These are phyloP conservation scores for Lanistes nyassanus DNA, from an alignment of 1,140 invertebrate species.

Conservation along the genomic window DNA sequence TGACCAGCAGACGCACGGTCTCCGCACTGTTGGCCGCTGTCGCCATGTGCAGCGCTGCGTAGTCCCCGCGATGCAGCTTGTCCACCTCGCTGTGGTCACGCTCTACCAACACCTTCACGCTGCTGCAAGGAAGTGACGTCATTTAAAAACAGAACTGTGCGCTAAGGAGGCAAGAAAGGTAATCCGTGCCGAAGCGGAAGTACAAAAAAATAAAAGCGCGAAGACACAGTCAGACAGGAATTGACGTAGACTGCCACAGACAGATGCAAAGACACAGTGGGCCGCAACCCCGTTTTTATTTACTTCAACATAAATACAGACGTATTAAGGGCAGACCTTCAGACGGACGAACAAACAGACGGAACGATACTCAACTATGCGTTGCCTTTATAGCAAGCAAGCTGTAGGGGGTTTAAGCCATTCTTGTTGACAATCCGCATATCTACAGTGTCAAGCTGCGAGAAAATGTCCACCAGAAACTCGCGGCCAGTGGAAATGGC, in stretches of 20 bases:
- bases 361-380: constrained; percentile 36
- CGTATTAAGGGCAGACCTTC: too few species aligned
- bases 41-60: constrained; percentile 33
- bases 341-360: too few species aligned
- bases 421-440: constrained; percentile 38
- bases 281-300: neutral
- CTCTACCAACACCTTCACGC: neutral
- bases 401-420: constrained; percentile 41
- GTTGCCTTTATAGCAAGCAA: constrained; percentile 43
- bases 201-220: too few species aligned
- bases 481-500: constrained; percentile 36
- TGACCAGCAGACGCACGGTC: constrained; percentile 21
- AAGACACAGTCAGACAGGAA: too few species aligned
- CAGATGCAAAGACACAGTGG: neutral
- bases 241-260: too few species aligned
- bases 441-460: constrained; percentile 32
- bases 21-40: constrained; percentile 26
- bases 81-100: constrained; percentile 23
- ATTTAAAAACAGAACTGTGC: too few species aligned
- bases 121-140: neutral
- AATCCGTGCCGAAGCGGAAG: too few species aligned
- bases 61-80: constrained; percentile 22
- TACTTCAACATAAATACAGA: too few species aligned
- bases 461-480: constrained; percentile 34
- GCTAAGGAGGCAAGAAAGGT: too few species aligned